Evolutionary conservation across 2,113 vertebrate species (phyloP).

Genomic region (Phoenicopterus ruber): DNA sequence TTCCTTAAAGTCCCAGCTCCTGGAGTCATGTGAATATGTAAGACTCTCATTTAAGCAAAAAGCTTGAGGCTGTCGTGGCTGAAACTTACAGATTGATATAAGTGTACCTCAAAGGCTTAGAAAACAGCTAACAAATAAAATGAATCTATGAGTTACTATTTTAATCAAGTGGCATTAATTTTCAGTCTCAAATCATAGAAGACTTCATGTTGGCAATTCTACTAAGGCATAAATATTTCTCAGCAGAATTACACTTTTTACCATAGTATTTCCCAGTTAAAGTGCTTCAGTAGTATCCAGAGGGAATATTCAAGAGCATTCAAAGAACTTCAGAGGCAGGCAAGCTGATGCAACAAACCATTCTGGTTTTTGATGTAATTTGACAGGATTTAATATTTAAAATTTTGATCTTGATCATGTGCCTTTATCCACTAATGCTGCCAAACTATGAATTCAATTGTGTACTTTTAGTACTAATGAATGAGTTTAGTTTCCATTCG

Average conservation of each 20-base stretch:
- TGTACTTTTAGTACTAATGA: not conserved
- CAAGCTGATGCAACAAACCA: not conserved
- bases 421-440: not conserved
- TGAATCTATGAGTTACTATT: not conserved
- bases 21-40: not conserved
- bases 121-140: not conserved
- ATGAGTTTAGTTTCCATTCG: not conserved
- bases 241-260: not conserved
- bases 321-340: not conserved
- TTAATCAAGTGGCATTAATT: constrained; percentile 17
- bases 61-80: not conserved
- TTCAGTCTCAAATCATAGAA: not conserved
- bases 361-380: not conserved
- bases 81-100: not conserved
- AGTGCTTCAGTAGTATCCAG: not conserved
- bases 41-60: not conserved
- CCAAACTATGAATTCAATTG: not conserved
- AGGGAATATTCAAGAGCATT: not conserved
- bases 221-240: not conserved
- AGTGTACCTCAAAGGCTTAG: not conserved
- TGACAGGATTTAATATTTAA: not conserved
- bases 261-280: not conserved
- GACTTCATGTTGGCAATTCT: not conserved
- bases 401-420: not conserved
- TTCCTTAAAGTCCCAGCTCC: not conserved